These are phyloP conservation scores for Eristalis intricaria DNA, from an alignment of 2,888 invertebrate genomes.

Conservation along the genomic window DNA sequence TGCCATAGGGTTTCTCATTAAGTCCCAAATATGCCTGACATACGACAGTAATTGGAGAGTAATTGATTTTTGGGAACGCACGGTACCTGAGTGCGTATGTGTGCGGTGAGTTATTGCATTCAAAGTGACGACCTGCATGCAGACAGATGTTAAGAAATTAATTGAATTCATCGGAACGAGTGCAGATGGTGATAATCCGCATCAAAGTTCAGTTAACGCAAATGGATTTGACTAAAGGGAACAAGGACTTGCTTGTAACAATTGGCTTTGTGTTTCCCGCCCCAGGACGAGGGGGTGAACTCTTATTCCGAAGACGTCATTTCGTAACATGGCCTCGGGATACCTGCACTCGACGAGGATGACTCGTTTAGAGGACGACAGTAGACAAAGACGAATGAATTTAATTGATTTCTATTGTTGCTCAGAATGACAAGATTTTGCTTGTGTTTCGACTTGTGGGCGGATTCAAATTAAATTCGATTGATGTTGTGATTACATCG, in stretches of 20 bases:
- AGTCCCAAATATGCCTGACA: background rate
- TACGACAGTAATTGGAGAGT: background rate
- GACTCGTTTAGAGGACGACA: background rate
- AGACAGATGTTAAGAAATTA: background rate
- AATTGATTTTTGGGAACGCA: background rate
- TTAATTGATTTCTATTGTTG: background rate
- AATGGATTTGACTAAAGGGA: background rate
- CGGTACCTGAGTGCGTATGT: background rate
- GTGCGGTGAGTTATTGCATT: background rate
- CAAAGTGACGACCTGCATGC: background rate
- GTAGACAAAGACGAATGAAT: background rate
- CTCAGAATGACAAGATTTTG: background rate
- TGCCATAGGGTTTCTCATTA: background rate
- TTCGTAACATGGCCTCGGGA: background rate
- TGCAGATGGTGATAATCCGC: constrained; percentile 1
- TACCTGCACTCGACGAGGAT: background rate
- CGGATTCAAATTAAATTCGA: background rate
- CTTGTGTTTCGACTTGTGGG: background rate
- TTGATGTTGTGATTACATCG: too few species aligned
- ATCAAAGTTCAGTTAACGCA: background rate
- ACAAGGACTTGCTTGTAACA: background rate
- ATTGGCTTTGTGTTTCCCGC: background rate
- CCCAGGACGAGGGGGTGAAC: background rate
- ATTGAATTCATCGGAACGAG: background rate
- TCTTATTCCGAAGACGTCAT: background rate